A percentile compares a stretch with the other conserved stretches of the same genome.
phyloP scores from a whole-genome alignment of 2,113 vertebrate genomes.

The Lutjanus erythropterus region DNA sequence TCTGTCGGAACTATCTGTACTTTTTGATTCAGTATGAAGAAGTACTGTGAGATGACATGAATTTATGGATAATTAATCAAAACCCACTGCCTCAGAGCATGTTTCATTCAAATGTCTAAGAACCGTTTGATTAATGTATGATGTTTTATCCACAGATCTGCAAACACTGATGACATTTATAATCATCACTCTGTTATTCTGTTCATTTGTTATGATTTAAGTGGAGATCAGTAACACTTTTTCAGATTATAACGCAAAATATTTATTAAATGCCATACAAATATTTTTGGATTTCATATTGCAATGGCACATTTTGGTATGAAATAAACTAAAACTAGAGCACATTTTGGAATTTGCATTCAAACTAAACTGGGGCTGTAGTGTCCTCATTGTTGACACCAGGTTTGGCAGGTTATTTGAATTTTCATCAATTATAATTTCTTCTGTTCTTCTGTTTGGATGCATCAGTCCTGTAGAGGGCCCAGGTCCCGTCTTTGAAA shows the following conservation, averaged over 20 bases:
- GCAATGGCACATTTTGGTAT: not conserved
- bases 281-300: not conserved
- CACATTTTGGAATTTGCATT: not conserved
- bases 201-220: not conserved
- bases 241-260: not conserved
- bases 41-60: conserved; percentile 16
- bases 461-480: not conserved
- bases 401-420: not conserved
- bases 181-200: not conserved
- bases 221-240: not conserved
- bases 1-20: conserved; percentile 28
- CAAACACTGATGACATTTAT: not conserved
- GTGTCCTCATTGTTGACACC: not conserved
- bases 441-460: not conserved
- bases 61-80: conserved; percentile 42
- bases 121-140: not conserved
- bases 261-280: not conserved
- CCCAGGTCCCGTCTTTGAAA: not conserved
- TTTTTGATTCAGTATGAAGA: conserved; percentile 35
- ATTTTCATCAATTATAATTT: not conserved
- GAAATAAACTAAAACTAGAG: not conserved
- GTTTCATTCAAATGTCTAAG: conserved; percentile 19
- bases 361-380: not conserved
- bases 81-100: too few relatives aligned
- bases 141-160: not conserved